Base-by-base conservation (phyloP, 1,140 invertebrate species). In the Spodoptera litura region DNA sequence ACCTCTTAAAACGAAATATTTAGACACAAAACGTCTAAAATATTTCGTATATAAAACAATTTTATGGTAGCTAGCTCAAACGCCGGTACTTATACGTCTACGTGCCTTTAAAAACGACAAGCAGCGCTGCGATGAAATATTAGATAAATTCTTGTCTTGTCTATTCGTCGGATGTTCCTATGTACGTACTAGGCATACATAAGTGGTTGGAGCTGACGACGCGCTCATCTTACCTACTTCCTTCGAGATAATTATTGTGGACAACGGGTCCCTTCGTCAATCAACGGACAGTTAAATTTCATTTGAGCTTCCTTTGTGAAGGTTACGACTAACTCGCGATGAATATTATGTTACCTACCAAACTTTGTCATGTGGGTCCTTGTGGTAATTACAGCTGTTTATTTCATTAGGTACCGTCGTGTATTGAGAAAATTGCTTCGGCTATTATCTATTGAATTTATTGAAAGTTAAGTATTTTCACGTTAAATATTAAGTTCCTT, bases 251-350 rank as follows among this genome's bases (percentile, higher is more conserved):
- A 93, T 93, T 91, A 91, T 83, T 78, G 80, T 72, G 86, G 82
- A 93, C 91, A 92, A 90, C 86, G 84, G 85, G 78, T 85, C 91
- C 87, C 86, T 92, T 90, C 84, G 88, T 89, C 89, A 92, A 89
- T 92, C 86, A 89, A 87, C 86, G 84, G 85, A 80, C 87, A 90
- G 85, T 89, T 91, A 89, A 90, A 92, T 91, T 91, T 89, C 85
- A 89, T 90, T 89, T 87, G 79, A 90, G 87, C 86, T 89, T 89
- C 89, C 89, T 89, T 78, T 85, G 75, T 83, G 78, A 85, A 85
- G 83, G 84, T 81, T 85, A 80, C 80, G 76, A 87, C 15, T 27
- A 44, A 51, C 66, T 31, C 20, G 52, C 49, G 8, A 31, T 53
- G 66, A 70, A 31, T 70, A 70, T 70, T 70, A 66, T 66, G 62